phyloP scores from a whole-genome alignment of 2,888 invertebrate species.

The Pandemis corylana region DNA sequence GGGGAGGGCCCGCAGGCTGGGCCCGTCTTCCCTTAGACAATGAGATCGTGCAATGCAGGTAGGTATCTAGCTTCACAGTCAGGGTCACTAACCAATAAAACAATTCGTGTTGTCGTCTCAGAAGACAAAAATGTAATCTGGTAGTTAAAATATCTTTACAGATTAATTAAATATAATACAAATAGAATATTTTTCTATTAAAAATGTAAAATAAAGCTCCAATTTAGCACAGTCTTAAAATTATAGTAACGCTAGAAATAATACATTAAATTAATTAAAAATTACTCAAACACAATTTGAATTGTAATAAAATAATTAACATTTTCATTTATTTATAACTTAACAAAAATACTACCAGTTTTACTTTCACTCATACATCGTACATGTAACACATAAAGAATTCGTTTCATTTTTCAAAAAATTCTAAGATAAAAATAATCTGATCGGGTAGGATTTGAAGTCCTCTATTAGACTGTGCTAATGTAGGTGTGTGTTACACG shows the following conservation, averaged over 20 bases:
- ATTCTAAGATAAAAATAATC: background rate
- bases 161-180: background rate
- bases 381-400: constrained; percentile 18
- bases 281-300: background rate
- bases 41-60: no score
- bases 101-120: constrained; percentile 19
- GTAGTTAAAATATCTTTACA: constrained; percentile 1
- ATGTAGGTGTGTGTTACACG: constrained; percentile 27
- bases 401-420: background rate
- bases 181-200: background rate
- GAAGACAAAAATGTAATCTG: constrained; percentile 30
- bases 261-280: background rate
- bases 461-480: background rate
- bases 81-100: constrained; percentile 13
- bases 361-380: constrained; percentile 7
- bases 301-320: background rate
- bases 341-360: constrained; percentile 23
- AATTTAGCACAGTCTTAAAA: background rate
- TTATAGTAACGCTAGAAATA: background rate
- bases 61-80: no score
- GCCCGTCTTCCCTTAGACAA: no score
- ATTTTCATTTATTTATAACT: background rate
- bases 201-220: constrained; percentile 2
- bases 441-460: background rate
- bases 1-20: no score